phyloP scores from a whole-genome alignment of 2,888 invertebrate genomes.

The Apomyelois bistriatella region DNA sequence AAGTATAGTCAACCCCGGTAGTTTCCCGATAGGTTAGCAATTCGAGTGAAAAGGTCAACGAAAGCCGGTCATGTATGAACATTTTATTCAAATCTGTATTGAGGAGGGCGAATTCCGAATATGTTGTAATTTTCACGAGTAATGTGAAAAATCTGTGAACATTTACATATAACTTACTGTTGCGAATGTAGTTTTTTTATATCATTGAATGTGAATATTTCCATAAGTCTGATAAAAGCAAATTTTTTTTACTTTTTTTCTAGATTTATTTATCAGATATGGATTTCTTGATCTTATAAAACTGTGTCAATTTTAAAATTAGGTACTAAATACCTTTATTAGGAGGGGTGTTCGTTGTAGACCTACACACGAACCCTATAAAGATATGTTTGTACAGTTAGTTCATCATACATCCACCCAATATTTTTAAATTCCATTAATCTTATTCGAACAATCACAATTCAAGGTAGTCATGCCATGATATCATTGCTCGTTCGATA shows the following conservation, averaged over 20 bases:
- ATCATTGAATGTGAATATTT: not conserved
- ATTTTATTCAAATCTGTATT: slow-evolving; percentile 30
- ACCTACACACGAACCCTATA: too few species aligned
- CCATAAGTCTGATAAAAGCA: not conserved
- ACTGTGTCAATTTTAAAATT: too few species aligned
- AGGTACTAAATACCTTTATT: too few species aligned
- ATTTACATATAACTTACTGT: not conserved
- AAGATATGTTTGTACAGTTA: too few species aligned
- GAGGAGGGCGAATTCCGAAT: slow-evolving; percentile 18
- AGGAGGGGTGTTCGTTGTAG: too few species aligned
- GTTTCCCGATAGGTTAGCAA: slow-evolving; percentile 48
- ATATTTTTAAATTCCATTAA: not conserved
- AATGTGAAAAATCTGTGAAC: slow-evolving; percentile 11
- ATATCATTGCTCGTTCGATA: slow-evolving; percentile 7
- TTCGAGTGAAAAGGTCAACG: slow-evolving; percentile 43
- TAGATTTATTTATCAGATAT: not conserved
- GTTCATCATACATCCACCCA: too few species aligned
- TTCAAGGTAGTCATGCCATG: not conserved
- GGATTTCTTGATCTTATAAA: too few species aligned
- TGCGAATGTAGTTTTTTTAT: slow-evolving; percentile 1
- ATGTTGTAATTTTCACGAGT: slow-evolving; percentile 15
- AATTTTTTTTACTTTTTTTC: not conserved
- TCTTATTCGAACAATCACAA: not conserved
- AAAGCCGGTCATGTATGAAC: slow-evolving; percentile 40
- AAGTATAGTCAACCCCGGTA: slow-evolving; percentile 28